phyloP scores from a whole-genome alignment of 2,888 invertebrate genomes.

The Hirtodrosophila histrioides region DNA sequence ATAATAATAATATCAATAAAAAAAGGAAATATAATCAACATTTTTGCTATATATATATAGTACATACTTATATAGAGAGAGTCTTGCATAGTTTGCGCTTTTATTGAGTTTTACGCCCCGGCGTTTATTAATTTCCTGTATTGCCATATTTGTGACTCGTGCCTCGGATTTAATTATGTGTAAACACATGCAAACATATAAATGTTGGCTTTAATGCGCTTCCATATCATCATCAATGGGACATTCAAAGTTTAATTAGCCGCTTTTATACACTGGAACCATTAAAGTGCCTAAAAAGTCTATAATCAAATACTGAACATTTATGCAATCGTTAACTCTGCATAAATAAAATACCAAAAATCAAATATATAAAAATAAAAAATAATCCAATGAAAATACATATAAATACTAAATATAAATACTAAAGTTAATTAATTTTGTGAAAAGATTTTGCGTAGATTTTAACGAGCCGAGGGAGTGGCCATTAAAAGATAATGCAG shows the following conservation, averaged over 20 bases:
- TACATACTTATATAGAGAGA: constrained; percentile 5
- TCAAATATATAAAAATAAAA: too few species aligned
- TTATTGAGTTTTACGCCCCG: too few species aligned
- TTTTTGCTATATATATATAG: constrained; percentile 2
- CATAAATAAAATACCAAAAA: too few species aligned
- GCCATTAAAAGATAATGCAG: constrained; percentile 34
- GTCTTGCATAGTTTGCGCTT: not conserved
- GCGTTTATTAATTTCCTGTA: constrained; percentile 58
- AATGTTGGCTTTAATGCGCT: constrained; percentile 3
- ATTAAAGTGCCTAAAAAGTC: too few species aligned
- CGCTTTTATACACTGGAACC: too few species aligned
- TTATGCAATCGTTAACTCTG: too few species aligned
- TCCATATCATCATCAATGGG: constrained; percentile 7
- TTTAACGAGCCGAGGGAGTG: constrained; percentile 37
- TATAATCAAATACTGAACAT: too few species aligned
- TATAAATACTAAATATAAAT: constrained; percentile 6
- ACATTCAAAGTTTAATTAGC: constrained; percentile 2
- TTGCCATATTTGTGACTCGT: constrained; percentile 58
- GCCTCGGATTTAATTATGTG: constrained; percentile 57
- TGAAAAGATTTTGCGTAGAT: constrained; percentile 13
- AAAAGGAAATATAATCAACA: constrained; percentile 50
- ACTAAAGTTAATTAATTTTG: constrained; percentile 12
- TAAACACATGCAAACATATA: constrained; percentile 45
- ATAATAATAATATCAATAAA: constrained; percentile 60
- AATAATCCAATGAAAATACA: not conserved